A percentile compares a stretch with the other conserved stretches of the same genome.
Evolutionary conservation across 2,113 vertebrate genomes (phyloP).

Genomic region (Brachyistius frenatus): DNA sequence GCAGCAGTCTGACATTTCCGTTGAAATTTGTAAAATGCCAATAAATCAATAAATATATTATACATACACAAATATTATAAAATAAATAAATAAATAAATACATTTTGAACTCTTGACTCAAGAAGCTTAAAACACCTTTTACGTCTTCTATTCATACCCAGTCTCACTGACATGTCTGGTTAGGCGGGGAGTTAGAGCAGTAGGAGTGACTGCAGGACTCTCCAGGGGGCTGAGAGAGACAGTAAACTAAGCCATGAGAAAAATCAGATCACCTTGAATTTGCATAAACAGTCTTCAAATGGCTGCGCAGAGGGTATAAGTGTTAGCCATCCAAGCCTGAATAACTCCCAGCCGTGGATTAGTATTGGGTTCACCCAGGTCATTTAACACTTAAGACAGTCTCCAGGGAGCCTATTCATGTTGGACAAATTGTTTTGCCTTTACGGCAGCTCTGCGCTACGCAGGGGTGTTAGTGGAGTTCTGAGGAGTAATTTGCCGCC

Average conservation of each 20-base stretch:
- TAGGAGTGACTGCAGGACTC: conserved; percentile 72
- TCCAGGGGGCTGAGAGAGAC: conserved; percentile 69
- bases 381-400: conserved; percentile 84
- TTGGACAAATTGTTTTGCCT: conserved; percentile 84
- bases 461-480: conserved; percentile 67
- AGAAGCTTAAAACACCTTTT: conserved; percentile 41
- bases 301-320: conserved; percentile 73
- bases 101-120: conserved; percentile 6
- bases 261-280: conserved; percentile 86
- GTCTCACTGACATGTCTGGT: conserved; percentile 29
- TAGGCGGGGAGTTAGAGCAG: conserved; percentile 35
- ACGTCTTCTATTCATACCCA: conserved; percentile 37
- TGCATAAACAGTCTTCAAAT: conserved; percentile 84
- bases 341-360: conserved; percentile 79
- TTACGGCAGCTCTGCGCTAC: conserved; percentile 68
- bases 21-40: conserved; percentile 10
- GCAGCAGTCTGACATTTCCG: conserved; percentile 41
- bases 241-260: conserved; percentile 78
- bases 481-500: conserved; percentile 81
- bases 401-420: conserved; percentile 79
- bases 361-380: conserved; percentile 81
- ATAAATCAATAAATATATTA: conserved; percentile 25
- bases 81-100: conserved; percentile 47
- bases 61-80: background rate
- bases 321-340: conserved; percentile 75